Evolutionary conservation across 30 jellyfish, hydroid and myxozoan genomes (phyloP).

Genomic region (Mastigias papua): DNA sequence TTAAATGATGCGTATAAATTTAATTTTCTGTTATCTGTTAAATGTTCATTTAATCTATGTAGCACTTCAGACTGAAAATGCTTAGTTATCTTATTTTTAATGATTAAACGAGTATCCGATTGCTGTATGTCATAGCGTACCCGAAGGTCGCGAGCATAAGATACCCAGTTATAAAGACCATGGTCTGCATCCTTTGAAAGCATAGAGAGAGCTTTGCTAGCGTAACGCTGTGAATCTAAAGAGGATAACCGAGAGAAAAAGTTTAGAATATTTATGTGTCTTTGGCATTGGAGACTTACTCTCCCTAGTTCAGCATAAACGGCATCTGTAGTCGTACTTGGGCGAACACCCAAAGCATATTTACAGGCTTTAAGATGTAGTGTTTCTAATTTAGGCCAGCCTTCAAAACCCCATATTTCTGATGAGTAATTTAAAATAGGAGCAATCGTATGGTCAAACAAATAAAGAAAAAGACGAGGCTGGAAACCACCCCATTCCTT

Average conservation of each 20-base stretch:
- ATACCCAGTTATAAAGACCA: constrained; percentile 53
- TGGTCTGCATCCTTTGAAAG: constrained; percentile 32
- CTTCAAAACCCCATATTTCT: constrained; percentile 48
- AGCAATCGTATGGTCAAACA: constrained; percentile 34
- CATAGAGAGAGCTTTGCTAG: constrained; percentile 45
- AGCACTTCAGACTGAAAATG: constrained; percentile 28
- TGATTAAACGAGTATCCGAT: constrained; percentile 39
- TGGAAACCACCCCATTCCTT: constrained; percentile 53
- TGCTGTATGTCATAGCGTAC: constrained; percentile 33
- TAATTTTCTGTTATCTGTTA: constrained; percentile 24
- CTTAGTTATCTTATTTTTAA: constrained; percentile 14
- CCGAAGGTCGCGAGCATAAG: constrained; percentile 19
- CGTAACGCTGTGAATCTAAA: constrained; percentile 31
- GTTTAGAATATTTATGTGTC: constrained; percentile 19
- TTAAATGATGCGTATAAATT: constrained; percentile 35
- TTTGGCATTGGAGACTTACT: constrained; percentile 41
- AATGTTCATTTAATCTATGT: constrained; percentile 21
- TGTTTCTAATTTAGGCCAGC: constrained; percentile 41
- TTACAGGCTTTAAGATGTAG: constrained; percentile 48
- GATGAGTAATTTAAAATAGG: constrained; percentile 42
- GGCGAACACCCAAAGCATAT: constrained; percentile 51
- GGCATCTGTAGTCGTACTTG: constrained; percentile 50
- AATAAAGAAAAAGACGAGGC: constrained; percentile 45
- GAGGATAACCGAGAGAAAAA: constrained; percentile 33
- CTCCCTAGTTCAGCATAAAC: constrained; percentile 36